These are phyloP conservation scores for Ceratina australensis DNA, from an alignment of 1,140 invertebrate genomes.

Conservation along the genomic window DNA sequence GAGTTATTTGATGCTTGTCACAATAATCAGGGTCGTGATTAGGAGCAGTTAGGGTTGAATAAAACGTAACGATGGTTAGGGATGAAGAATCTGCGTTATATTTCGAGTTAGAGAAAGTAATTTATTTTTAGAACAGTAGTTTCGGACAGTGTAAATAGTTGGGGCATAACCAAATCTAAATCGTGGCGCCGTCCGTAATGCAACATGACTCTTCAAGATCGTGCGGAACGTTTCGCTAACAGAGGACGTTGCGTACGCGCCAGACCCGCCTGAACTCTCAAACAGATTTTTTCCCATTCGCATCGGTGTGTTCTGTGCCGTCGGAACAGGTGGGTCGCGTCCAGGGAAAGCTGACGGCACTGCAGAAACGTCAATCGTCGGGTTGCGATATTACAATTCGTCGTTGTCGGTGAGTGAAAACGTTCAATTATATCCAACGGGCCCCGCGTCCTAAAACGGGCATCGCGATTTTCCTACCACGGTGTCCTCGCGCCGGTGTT, in stretches of 20 bases:
- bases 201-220: conserved; percentile 4
- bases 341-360: conserved; percentile 55
- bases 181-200: conserved; percentile 9
- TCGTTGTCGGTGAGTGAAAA: conserved; percentile 41
- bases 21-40: too few species aligned
- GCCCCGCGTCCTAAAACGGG: too few species aligned
- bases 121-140: not conserved
- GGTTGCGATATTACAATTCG: conserved; percentile 18
- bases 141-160: not conserved
- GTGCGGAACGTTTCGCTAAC: not conserved
- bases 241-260: conserved; percentile 28
- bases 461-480: too few species aligned
- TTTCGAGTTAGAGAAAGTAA: not conserved
- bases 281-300: conserved; percentile 59
- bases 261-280: conserved; percentile 43
- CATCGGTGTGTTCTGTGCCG: conserved; percentile 58
- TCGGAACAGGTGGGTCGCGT: conserved; percentile 63
- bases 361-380: conserved; percentile 56
- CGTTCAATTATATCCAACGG: not conserved
- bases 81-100: not conserved
- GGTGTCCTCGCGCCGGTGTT: not conserved
- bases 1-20: too few species aligned
- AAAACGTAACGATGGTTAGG: not conserved
- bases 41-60: too few species aligned
- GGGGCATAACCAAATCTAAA: not conserved